phyloP scores from a whole-genome alignment of 1,140 invertebrate species.

The Drosophila nasuta region DNA sequence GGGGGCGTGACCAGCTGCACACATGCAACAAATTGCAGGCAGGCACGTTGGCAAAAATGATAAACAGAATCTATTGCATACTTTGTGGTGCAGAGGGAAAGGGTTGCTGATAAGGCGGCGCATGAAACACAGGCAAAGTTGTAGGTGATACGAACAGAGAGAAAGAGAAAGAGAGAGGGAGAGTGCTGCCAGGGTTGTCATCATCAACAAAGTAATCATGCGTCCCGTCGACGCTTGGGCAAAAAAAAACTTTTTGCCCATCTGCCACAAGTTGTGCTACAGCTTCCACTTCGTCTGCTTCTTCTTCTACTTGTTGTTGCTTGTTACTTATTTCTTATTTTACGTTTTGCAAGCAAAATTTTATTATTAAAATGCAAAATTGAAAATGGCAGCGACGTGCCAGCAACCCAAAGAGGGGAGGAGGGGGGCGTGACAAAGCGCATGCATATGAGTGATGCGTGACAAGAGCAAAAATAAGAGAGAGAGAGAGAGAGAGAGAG shows the following conservation, averaged over 20 bases:
- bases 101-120: constrained; percentile 30
- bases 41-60: constrained; percentile 70
- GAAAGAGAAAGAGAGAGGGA: constrained; percentile 16
- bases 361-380: constrained; percentile 83
- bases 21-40: constrained; percentile 72
- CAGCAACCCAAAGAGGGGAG: constrained; percentile 9
- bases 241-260: constrained; percentile 62
- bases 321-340: constrained; percentile 41
- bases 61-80: constrained; percentile 81
- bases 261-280: constrained; percentile 57
- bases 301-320: constrained; percentile 25
- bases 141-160: constrained; percentile 7
- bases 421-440: constrained; percentile 42
- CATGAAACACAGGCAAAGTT: constrained; percentile 39
- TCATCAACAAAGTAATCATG: constrained; percentile 82
- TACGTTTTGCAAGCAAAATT: constrained; percentile 68
- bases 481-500: not conserved
- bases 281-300: constrained; percentile 28
- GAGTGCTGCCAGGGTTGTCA: constrained; percentile 67
- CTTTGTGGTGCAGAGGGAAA: constrained; percentile 66
- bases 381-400: constrained; percentile 77
- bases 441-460: constrained; percentile 72
- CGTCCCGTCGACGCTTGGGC: constrained; percentile 45
- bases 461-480: constrained; percentile 47
- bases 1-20: constrained; percentile 31